These are phyloP conservation scores for Lepidonotus clava DNA, from an alignment of 2,888 invertebrate species.

Conservation along the genomic window DNA sequence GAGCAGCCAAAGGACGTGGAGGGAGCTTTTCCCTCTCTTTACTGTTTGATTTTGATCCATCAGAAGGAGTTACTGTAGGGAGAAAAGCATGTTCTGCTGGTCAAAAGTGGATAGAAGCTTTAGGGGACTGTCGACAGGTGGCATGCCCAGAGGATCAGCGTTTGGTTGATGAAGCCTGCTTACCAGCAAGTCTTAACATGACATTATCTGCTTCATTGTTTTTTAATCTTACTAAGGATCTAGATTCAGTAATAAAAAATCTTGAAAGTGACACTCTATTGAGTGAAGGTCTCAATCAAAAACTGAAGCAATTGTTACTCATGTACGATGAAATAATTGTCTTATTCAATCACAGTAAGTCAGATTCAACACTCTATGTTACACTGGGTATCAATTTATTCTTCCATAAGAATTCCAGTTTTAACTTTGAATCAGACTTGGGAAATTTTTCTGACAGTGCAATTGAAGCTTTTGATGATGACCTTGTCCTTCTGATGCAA, in stretches of 20 bases:
- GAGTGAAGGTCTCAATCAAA: neutral
- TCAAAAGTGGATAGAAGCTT: neutral
- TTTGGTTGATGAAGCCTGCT: too few species aligned
- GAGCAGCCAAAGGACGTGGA: neutral
- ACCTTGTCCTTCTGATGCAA: neutral
- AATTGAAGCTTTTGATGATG: neutral
- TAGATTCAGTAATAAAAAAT: neutral
- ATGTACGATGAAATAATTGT: neutral
- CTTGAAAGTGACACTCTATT: neutral
- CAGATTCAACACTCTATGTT: neutral
- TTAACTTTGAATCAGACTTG: neutral
- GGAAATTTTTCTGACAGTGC: neutral
- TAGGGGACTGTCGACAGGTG: neutral
- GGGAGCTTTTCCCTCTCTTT: constrained; percentile 10
- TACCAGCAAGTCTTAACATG: neutral
- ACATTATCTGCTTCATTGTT: neutral
- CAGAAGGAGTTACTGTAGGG: neutral
- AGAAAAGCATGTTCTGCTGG: neutral
- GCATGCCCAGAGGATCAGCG: constrained; percentile 5
- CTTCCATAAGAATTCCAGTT: constrained; percentile 1
- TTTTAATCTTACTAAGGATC: neutral
- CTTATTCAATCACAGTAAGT: neutral
- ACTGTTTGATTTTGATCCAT: constrained; percentile 34
- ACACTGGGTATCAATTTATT: neutral
- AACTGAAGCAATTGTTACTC: neutral